Percentiles rank a stretch among this genome's conserved stretches.
Conservation (phyloP, 1,140 invertebrate genomes). For the Harlomillsia oculata region DNA sequence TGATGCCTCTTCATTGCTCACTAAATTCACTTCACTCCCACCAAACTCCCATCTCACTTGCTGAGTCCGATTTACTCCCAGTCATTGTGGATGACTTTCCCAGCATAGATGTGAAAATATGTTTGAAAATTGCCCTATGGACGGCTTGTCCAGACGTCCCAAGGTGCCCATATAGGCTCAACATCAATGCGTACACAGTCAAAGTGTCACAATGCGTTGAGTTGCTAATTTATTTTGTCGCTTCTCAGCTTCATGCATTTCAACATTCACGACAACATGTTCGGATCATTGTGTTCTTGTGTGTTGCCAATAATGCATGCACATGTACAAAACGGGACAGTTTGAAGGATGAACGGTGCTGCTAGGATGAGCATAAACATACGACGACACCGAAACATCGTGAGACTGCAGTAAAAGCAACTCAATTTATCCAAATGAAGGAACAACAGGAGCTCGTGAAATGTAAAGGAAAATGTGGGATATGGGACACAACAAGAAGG, state of each 20-base stretch:
- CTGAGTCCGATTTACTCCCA: conserved; percentile 10
- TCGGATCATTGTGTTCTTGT: neutral
- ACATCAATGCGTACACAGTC: too few relatives aligned
- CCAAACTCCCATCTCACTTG: conserved; percentile 9
- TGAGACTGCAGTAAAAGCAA: neutral
- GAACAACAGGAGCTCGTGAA: neutral
- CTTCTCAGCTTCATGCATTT: neutral
- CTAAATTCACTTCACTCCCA: conserved; percentile 9
- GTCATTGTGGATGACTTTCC: conserved; percentile 6
- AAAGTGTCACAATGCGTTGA: too few relatives aligned
- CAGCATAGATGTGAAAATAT: conserved; percentile 1
- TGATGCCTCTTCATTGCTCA: conserved; percentile 11
- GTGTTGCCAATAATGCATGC: neutral
- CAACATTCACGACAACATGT: neutral
- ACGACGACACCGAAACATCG: too few relatives aligned
- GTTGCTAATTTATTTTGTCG: neutral
- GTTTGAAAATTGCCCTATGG: conserved; percentile 2
- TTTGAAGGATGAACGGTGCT: neutral
- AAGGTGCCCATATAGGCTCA: neutral
- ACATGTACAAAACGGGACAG: neutral
- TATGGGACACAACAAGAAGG: conserved; percentile 6
- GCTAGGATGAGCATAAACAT: neutral
- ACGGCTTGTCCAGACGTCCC: neutral
- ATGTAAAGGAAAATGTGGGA: conserved; percentile 7
- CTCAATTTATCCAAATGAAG: conserved; percentile 2